phyloP scores from a whole-genome alignment of 2,888 invertebrate species.

The Sericinus montela region DNA sequence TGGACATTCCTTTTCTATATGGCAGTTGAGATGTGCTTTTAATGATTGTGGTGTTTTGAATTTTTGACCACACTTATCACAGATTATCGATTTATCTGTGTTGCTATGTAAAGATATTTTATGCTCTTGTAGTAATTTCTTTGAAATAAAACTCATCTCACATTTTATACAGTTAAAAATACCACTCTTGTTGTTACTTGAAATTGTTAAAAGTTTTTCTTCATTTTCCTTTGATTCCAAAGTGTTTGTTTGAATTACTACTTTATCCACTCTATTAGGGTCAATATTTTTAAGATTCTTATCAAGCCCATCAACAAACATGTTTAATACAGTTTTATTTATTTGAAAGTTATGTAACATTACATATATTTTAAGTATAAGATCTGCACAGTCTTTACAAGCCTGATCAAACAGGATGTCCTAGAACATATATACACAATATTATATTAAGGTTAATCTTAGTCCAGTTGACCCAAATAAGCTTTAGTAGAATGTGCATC shows the following conservation, averaged over 20 bases:
- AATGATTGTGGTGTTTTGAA: conserved; percentile 29
- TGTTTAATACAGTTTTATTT: conserved; percentile 24
- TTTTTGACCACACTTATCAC: conserved; percentile 39
- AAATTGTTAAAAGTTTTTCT: conserved; percentile 3
- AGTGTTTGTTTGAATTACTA: conserved; percentile 1
- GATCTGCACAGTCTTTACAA: conserved; percentile 36
- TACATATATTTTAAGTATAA: conserved; percentile 38
- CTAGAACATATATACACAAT: conserved; percentile 32
- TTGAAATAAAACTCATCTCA: conserved; percentile 29
- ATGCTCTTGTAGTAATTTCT: conserved; percentile 26
- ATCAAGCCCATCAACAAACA: conserved; percentile 26
- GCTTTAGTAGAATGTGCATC: no score
- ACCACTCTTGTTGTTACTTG: neutral
- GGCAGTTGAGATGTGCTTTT: conserved; percentile 35
- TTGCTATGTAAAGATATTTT: conserved; percentile 20
- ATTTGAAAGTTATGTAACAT: conserved; percentile 31
- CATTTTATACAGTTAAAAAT: conserved; percentile 20
- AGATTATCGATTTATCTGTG: conserved; percentile 29
- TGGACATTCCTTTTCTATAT: conserved; percentile 37
- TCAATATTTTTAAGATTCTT: conserved; percentile 24
- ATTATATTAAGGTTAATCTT: no score
- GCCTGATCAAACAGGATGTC: conserved; percentile 36
- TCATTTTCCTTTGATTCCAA: conserved; percentile 4
- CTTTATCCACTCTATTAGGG: neutral
- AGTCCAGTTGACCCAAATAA: no score